phyloP scores from a whole-genome alignment of 1,140 invertebrate species.

The Aleiodes sp. region DNA sequence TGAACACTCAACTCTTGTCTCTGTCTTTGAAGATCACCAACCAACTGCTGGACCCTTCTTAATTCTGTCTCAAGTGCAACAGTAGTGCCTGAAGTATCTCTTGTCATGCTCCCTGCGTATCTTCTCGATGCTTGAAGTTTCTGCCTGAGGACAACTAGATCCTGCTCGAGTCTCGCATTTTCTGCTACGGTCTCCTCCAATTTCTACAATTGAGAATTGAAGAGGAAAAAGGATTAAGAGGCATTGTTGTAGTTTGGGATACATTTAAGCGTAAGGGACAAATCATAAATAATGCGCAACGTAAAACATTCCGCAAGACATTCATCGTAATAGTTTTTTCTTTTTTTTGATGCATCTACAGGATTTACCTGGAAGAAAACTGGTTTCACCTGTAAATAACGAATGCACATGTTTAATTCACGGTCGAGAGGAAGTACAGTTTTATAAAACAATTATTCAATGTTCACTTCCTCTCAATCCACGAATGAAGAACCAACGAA shows the following conservation, averaged over 20 bases:
- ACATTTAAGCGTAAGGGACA: slow-evolving; percentile 14
- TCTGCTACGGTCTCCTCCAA: slow-evolving; percentile 90
- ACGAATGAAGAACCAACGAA: background rate
- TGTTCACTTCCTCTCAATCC: slow-evolving; percentile 23
- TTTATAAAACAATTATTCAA: slow-evolving; percentile 9
- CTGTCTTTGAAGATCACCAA: slow-evolving; percentile 84
- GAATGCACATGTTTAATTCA: slow-evolving; percentile 46
- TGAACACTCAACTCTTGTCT: slow-evolving; percentile 83
- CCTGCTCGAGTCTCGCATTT: slow-evolving; percentile 87
- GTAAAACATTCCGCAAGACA: slow-evolving; percentile 15
- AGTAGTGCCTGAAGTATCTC: slow-evolving; percentile 67
- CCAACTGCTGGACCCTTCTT: slow-evolving; percentile 81
- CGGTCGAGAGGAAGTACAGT: slow-evolving; percentile 19
- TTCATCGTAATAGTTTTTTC: background rate
- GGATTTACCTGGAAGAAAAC: slow-evolving; percentile 56
- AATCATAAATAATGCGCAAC: slow-evolving; percentile 11
- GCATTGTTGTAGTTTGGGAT: slow-evolving; percentile 14
- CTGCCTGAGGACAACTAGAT: slow-evolving; percentile 83
- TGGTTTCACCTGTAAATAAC: slow-evolving; percentile 55
- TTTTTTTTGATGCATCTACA: slow-evolving; percentile 21
- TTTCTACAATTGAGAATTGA: slow-evolving; percentile 70
- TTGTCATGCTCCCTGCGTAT: slow-evolving; percentile 50
- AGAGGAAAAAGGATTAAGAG: background rate
- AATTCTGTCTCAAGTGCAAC: slow-evolving; percentile 82
- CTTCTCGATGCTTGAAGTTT: slow-evolving; percentile 78